These are phyloP conservation scores for Prorops nasuta DNA, from an alignment of 1,140 invertebrate genomes.

Conservation along the genomic window DNA sequence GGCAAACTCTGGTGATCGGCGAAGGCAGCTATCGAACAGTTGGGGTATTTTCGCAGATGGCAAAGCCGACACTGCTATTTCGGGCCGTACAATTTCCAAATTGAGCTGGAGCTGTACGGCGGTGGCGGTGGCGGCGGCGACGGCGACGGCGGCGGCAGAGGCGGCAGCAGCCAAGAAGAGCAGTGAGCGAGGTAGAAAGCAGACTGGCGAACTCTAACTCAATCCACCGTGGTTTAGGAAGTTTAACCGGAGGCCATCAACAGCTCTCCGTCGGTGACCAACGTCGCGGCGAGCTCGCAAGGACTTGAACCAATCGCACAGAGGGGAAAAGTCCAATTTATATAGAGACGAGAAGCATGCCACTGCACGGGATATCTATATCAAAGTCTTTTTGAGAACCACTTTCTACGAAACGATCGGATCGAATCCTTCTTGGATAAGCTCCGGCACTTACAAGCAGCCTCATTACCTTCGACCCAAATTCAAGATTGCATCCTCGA, in stretches of 20 bases:
- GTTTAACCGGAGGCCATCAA: slow-evolving; percentile 38
- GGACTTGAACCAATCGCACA: too few relatives aligned
- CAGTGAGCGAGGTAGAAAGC: too few relatives aligned
- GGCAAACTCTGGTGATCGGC: too few relatives aligned
- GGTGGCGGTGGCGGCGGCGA: too few relatives aligned
- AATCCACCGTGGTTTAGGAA: slow-evolving; percentile 28
- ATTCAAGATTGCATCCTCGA: neutral
- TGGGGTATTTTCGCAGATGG: slow-evolving; percentile 20
- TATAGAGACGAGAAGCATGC: too few relatives aligned
- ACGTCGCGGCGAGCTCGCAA: too few relatives aligned
- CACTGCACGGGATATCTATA: too few relatives aligned
- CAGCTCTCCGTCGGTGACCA: slow-evolving; percentile 26
- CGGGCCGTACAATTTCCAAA: slow-evolving; percentile 28
- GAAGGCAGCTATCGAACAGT: too few relatives aligned
- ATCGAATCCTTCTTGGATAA: neutral
- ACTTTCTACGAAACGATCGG: neutral
- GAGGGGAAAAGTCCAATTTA: too few relatives aligned
- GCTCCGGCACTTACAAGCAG: neutral
- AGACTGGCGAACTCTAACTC: slow-evolving; percentile 30
- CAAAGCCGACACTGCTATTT: slow-evolving; percentile 17
- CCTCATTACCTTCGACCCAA: neutral
- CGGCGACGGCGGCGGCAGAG: too few relatives aligned
- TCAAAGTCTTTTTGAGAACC: neutral
- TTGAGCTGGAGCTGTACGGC: slow-evolving; percentile 32
- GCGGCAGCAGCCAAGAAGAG: too few relatives aligned